Evolutionary conservation across 2,888 invertebrate species (phyloP), one percentile per base, ranked within the genome.

Genomic region (Spatulosminthurus flaviceps): DNA sequence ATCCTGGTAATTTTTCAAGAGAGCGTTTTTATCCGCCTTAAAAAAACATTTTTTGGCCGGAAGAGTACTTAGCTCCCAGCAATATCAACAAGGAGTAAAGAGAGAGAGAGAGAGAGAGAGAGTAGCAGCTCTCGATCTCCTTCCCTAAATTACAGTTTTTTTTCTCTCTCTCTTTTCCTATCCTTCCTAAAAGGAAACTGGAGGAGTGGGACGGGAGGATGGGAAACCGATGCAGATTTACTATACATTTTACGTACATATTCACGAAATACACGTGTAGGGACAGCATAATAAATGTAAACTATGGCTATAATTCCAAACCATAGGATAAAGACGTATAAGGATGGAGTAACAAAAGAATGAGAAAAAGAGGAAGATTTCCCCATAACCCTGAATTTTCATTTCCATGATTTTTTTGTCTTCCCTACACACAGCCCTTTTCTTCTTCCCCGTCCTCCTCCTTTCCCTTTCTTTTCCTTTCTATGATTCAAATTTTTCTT

Each of bases 131-230:
- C 29, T 51, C 51, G 51, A 51, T 51, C 51, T 51, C 7, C 51
- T 11, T 67, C n/a, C 26, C 67, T 28, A 67, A 67, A 67, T 67
- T 29, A 67, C 22, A 64, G 4, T 67, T 67, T 67, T 67, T 66
- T 67, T 28, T 1, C 19, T 4, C 67, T 67, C 11, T 29, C 19
- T 4, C 29, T 16, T 29, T 28, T 67, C 24, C 66, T 24, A 21
- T 22, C 22, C 24, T 1, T 66, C 28, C 13, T 19, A 67, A 67
- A 19, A 28, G 26, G 64, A 64, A 26, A 22, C 64, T 64, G 26
- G 24, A 64, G 26, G n/a, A n/a, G n/a, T n/a, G n/a, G n/a, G n/a
- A n/a, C 26, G 22, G 28, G 67, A 28, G 28, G 67, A 64, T 24
- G 67, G 67, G 28, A 29, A 67, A 67, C 26, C n/a, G 13, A 64